phyloP scores from a whole-genome alignment of 2,797 vertebrate genomes.

The Margarornis squamiger region DNA sequence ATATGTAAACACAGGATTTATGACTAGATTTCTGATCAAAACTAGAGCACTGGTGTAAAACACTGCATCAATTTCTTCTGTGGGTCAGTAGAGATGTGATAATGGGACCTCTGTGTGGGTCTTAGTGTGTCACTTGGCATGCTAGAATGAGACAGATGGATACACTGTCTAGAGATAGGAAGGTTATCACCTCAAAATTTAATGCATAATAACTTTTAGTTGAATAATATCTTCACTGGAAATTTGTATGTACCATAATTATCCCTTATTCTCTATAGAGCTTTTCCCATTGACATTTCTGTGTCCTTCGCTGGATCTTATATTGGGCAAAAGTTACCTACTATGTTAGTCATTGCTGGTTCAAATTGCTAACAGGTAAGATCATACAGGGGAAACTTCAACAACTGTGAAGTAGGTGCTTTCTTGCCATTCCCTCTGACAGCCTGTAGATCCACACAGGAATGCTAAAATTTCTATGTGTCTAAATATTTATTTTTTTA shows the following conservation, averaged over 20 bases:
- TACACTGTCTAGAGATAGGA: not conserved
- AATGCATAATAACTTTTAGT: not conserved
- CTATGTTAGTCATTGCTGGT: not conserved
- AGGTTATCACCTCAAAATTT: not conserved
- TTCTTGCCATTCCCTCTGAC: not conserved
- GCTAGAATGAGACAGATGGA: not conserved
- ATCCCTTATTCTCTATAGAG: not conserved
- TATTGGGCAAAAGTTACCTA: not conserved
- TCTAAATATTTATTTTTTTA: not conserved
- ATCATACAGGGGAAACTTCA: not conserved
- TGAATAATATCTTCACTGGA: not conserved
- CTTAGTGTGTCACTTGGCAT: not conserved
- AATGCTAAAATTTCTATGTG: not conserved
- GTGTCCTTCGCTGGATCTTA: not conserved
- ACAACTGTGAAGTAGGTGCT: not conserved
- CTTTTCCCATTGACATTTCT: conserved; percentile 4
- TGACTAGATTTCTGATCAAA: not conserved
- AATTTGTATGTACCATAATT: not conserved
- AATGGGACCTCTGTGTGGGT: not conserved
- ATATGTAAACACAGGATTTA: not conserved
- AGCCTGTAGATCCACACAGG: not conserved
- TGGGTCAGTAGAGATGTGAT: not conserved
- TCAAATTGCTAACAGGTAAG: not conserved
- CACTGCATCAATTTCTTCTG: not conserved
- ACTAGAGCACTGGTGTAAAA: not conserved